Evolutionary conservation across 1,140 invertebrate genomes (phyloP).

Genomic region (Melanaphis sacchari): DNA sequence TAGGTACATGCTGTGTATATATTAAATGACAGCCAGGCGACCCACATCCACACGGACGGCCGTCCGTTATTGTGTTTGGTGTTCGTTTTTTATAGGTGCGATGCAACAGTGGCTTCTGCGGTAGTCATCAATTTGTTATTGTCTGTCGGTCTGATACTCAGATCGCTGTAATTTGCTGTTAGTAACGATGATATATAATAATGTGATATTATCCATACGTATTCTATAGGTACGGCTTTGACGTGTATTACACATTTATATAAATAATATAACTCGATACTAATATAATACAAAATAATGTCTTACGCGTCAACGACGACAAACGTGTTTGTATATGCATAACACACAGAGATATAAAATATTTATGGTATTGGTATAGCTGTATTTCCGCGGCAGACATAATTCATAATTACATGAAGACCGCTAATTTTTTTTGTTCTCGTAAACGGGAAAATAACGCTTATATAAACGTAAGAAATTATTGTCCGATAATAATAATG

Average conservation of each 20-base stretch:
- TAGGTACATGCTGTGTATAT: background rate
- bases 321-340: background rate
- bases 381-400: background rate
- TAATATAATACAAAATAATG: background rate
- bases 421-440: background rate
- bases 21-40: background rate
- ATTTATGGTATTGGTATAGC: background rate
- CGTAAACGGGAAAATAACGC: background rate
- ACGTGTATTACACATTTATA: background rate
- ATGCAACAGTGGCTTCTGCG: background rate
- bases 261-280: background rate
- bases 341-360: background rate
- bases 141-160: background rate
- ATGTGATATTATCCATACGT: background rate
- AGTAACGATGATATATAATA: background rate
- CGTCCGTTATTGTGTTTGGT: constrained; percentile 22
- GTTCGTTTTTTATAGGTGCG: constrained; percentile 13
- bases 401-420: background rate
- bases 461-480: background rate
- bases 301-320: background rate
- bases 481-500: background rate
- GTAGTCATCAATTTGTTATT: constrained; percentile 31
- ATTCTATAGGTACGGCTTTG: background rate
- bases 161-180: background rate
- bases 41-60: background rate